phyloP scores from a whole-genome alignment of 2,797 vertebrate species.

The Columba guinea region DNA sequence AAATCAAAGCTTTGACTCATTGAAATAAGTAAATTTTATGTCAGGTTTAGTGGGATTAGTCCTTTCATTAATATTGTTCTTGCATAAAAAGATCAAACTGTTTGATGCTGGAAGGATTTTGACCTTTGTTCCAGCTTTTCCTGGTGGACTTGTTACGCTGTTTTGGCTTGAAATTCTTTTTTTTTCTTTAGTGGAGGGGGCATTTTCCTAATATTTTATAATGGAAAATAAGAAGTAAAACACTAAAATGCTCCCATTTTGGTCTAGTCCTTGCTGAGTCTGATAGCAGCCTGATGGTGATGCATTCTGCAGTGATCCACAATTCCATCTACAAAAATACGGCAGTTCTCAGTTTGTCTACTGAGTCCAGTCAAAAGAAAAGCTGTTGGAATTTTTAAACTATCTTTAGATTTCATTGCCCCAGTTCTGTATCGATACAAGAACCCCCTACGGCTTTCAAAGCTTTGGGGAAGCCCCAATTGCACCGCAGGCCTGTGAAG shows the following conservation, averaged over 20 bases:
- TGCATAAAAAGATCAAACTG: not conserved
- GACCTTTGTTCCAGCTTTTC: not conserved
- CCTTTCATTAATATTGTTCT: not conserved
- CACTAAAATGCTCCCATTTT: not conserved
- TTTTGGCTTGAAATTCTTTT: not conserved
- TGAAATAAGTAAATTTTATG: not conserved
- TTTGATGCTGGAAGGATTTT: not conserved
- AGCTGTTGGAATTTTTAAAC: not conserved
- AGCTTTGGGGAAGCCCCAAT: not conserved
- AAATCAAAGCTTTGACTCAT: not conserved
- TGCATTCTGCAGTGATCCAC: not conserved
- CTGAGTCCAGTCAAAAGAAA: not conserved
- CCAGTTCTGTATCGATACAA: fast-evolving
- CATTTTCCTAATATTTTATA: not conserved
- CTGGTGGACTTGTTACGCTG: not conserved
- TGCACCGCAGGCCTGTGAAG: not conserved
- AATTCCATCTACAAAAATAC: not conserved
- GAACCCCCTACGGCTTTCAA: not conserved
- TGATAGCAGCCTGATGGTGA: not conserved
- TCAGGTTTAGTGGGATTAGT: not conserved
- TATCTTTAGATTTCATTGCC: not conserved
- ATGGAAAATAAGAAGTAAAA: not conserved
- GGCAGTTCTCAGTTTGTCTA: not conserved
- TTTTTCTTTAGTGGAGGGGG: not conserved
- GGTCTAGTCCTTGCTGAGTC: not conserved